phyloP scores from a whole-genome alignment of 92 coral and sea anemone genomes.

The Scolanthus callimorphus region DNA sequence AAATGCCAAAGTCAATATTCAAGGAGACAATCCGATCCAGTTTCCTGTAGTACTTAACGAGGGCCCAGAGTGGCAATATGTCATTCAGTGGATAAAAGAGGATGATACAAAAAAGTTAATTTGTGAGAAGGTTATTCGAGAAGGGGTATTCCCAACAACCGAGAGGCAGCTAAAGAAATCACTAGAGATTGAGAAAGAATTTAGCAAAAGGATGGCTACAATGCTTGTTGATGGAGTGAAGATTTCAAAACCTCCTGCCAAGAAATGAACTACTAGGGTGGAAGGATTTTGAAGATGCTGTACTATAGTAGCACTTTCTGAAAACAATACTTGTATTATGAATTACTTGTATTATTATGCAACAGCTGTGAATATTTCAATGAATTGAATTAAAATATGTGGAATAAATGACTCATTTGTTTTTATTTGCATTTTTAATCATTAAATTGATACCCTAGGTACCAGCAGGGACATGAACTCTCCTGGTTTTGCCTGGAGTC shows the following conservation, averaged over 20 bases:
- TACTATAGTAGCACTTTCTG: too few species aligned
- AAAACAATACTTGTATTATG: too few species aligned
- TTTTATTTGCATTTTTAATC: too few species aligned
- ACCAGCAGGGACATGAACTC: too few species aligned
- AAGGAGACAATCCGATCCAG: conserved; percentile 45
- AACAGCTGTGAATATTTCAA: too few species aligned
- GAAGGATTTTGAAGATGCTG: too few species aligned
- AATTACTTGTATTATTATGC: too few species aligned
- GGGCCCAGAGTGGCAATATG: conserved; percentile 68
- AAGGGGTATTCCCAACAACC: conserved; percentile 78
- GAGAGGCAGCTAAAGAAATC: conserved; percentile 63
- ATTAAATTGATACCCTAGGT: too few species aligned
- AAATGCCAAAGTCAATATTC: conserved; percentile 56
- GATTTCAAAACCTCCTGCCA: conserved; percentile 13
- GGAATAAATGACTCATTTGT: too few species aligned
- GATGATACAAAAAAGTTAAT: conserved; percentile 49
- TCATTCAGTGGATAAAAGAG: conserved; percentile 64
- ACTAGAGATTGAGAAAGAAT: conserved; percentile 42
- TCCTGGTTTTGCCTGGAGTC: too few species aligned
- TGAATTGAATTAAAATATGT: too few species aligned
- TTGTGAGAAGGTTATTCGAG: conserved; percentile 79
- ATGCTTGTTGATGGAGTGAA: conserved; percentile 49
- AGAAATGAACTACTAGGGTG: too few species aligned
- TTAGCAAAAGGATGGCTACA: conserved; percentile 49
- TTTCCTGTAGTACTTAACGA: conserved; percentile 42